Conservation (phyloP, 2,797 vertebrate species). For the Coreius guichenoti region DNA sequence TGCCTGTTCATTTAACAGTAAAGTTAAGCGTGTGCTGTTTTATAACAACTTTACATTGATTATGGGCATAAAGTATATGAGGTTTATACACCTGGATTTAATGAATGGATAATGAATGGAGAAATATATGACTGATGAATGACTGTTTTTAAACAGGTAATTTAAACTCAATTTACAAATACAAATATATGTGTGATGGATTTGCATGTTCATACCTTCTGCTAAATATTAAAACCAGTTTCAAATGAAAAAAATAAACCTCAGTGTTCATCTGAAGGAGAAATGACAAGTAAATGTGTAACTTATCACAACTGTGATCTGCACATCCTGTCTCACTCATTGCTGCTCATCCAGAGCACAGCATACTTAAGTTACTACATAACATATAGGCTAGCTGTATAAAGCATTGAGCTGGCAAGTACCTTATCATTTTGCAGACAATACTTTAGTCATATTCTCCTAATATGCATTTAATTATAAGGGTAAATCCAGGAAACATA, state of each 20-base stretch:
- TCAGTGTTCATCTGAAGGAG: conserved; percentile 16
- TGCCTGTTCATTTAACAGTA: conserved; percentile 20
- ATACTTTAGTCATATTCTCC: background rate
- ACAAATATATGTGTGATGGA: conserved; percentile 18
- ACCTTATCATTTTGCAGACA: background rate
- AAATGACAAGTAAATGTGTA: conserved; percentile 27
- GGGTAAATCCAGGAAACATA: background rate
- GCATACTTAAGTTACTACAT: background rate
- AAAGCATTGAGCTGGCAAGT: conserved; percentile 1
- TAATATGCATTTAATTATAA: background rate
- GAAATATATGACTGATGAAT: too few species aligned
- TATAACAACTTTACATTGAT: conserved; percentile 9
- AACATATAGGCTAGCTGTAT: background rate
- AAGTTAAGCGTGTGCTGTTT: background rate
- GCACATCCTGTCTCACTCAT: background rate
- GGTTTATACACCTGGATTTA: conserved; percentile 11
- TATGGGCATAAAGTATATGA: background rate
- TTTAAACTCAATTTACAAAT: conserved; percentile 14
- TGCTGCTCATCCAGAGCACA: conserved; percentile 11
- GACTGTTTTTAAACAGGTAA: background rate
- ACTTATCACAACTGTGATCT: background rate
- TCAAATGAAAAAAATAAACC: conserved; percentile 11
- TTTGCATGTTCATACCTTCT: background rate
- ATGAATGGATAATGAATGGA: conserved; percentile 12
- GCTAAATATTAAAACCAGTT: conserved; percentile 3